Percentiles rank a stretch among this genome's conserved stretches.
These are phyloP conservation scores for Zaprionus ghesquierei DNA, from an alignment of 1,140 invertebrate species.

Conservation along the genomic window DNA sequence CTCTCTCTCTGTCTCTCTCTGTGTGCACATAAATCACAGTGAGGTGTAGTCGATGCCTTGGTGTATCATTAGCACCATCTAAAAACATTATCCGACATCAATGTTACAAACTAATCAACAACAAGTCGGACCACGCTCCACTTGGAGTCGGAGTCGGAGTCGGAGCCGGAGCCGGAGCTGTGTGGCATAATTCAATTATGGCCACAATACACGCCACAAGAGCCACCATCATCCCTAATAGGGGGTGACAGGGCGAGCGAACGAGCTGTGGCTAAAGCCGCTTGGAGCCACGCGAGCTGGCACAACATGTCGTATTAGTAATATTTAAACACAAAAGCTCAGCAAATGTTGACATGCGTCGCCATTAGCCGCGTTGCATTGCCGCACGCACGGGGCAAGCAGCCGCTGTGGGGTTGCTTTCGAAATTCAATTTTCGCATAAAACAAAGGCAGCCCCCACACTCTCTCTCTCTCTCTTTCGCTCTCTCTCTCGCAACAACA, in stretches of 20 bases:
- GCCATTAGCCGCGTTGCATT: slow-evolving; percentile 74
- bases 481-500: slow-evolving; percentile 52
- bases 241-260: not conserved
- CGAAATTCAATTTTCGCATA: slow-evolving; percentile 74
- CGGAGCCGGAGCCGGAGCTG: no score
- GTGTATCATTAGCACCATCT: slow-evolving; percentile 39
- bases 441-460: slow-evolving; percentile 28
- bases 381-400: slow-evolving; percentile 55
- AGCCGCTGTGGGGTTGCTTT: not conserved
- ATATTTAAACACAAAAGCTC: slow-evolving; percentile 81
- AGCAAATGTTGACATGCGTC: slow-evolving; percentile 77
- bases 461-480: not conserved
- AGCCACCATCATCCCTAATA: not conserved
- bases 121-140: slow-evolving; percentile 4
- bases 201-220: slow-evolving; percentile 47
- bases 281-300: slow-evolving; percentile 44
- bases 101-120: slow-evolving; percentile 34
- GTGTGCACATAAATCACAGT: not conserved
- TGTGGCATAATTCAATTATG: slow-evolving; percentile 75
- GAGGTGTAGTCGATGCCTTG: not conserved
- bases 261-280: slow-evolving; percentile 1
- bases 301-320: slow-evolving; percentile 80
- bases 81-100: slow-evolving; percentile 41
- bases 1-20: not conserved
- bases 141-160: slow-evolving; percentile 16